Evolutionary conservation across 2,113 vertebrate genomes (phyloP).

Genomic region (Ivindomyrus marchei): DNA sequence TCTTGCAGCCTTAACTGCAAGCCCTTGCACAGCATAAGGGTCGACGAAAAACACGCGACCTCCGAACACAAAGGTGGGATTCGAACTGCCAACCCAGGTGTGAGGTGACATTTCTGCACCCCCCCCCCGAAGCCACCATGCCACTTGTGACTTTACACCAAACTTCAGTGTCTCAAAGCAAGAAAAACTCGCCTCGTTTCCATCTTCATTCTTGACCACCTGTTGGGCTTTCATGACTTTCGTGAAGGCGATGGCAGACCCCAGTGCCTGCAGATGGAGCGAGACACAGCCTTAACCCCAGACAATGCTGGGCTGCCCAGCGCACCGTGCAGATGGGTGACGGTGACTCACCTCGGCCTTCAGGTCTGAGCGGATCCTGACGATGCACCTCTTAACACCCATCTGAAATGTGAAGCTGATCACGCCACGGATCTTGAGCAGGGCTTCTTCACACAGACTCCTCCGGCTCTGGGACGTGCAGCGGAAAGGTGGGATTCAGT

Average conservation of each 20-base stretch:
- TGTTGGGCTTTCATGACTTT: slow-evolving; percentile 89
- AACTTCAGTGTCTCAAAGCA: neutral
- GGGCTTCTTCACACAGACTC: slow-evolving; percentile 80
- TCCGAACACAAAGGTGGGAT: neutral
- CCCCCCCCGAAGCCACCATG: neutral
- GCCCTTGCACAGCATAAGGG: neutral
- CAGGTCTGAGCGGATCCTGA: slow-evolving; percentile 83
- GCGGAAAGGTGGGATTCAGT: neutral
- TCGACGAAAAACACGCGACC: neutral
- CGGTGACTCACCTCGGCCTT: slow-evolving; percentile 74
- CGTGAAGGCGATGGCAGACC: slow-evolving; percentile 81
- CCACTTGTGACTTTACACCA: neutral
- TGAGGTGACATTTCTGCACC: neutral
- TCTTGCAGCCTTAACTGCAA: neutral
- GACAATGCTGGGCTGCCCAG: neutral
- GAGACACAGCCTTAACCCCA: neutral
- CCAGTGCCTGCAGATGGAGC: slow-evolving; percentile 65
- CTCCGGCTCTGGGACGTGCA: slow-evolving; percentile 64
- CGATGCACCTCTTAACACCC: slow-evolving; percentile 81
- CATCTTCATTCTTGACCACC: slow-evolving; percentile 80
- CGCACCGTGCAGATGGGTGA: no score
- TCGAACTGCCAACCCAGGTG: neutral
- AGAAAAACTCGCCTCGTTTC: slow-evolving; percentile 72
- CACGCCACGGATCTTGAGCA: slow-evolving; percentile 88
- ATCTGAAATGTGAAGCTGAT: slow-evolving; percentile 98